These are phyloP conservation scores for Silurus glanis DNA, from an alignment of 2,113 vertebrate genomes.

Conservation along the genomic window DNA sequence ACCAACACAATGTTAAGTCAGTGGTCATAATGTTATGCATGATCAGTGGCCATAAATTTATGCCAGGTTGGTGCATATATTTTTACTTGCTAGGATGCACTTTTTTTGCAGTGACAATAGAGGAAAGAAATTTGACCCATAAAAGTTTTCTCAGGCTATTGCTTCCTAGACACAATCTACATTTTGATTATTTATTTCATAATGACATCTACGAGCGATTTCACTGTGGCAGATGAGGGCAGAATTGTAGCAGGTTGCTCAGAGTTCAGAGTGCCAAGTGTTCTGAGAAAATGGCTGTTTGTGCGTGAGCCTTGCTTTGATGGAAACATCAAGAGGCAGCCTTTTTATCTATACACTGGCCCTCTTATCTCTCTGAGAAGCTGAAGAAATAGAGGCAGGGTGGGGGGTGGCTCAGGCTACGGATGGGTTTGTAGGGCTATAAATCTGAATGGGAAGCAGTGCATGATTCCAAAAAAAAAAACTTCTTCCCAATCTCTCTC, in stretches of 20 bases:
- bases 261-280: background rate
- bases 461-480: constrained; percentile 40
- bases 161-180: background rate
- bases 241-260: background rate
- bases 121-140: background rate
- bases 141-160: background rate
- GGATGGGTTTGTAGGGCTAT: constrained; percentile 65
- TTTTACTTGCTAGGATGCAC: no score
- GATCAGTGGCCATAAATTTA: no score
- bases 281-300: constrained; percentile 1
- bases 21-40: no score
- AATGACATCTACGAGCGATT: background rate
- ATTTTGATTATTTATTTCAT: background rate
- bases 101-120: background rate
- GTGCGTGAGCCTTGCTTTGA: background rate
- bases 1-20: no score
- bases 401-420: constrained; percentile 51
- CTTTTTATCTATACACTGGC: background rate
- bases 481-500: background rate
- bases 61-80: no score
- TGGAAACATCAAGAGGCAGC: background rate
- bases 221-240: background rate
- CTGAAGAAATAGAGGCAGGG: background rate
- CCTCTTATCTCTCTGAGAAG: constrained; percentile 50
- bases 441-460: constrained; percentile 59